phyloP scores from a whole-genome alignment of 1,140 invertebrate genomes.

The Brachionus paranguensis region DNA sequence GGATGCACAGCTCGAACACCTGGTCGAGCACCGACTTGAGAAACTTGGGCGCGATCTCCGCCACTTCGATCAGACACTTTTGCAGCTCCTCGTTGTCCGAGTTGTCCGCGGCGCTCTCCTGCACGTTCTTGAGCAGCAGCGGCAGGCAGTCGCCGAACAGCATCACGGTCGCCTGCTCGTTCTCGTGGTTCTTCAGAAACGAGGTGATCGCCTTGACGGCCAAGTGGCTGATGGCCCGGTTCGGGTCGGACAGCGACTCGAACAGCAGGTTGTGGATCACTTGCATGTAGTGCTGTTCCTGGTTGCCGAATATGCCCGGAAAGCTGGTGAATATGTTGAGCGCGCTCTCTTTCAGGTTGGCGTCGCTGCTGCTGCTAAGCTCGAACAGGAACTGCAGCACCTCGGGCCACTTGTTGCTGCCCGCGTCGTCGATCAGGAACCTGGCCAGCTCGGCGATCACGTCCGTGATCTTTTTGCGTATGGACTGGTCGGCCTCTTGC shows the following conservation, averaged over 20 bases:
- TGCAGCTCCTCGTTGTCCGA: slow-evolving; percentile 78
- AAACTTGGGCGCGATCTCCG: slow-evolving; percentile 85
- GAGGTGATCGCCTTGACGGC: slow-evolving; percentile 29
- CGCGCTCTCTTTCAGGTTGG: slow-evolving; percentile 81
- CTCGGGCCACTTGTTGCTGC: slow-evolving; percentile 92
- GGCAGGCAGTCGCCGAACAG: slow-evolving; percentile 40
- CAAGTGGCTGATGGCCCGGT: slow-evolving; percentile 56
- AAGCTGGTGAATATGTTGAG: slow-evolving; percentile 88
- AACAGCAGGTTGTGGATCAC: slow-evolving; percentile 89
- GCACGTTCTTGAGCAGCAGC: slow-evolving; percentile 14
- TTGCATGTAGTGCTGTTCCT: slow-evolving; percentile 80
- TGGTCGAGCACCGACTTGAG: slow-evolving; percentile 73
- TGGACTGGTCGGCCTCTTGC: slow-evolving; percentile 65
- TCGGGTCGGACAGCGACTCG: slow-evolving; percentile 67
- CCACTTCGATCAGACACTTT: slow-evolving; percentile 84
- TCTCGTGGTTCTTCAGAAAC: slow-evolving; percentile 35
- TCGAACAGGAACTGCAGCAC: slow-evolving; percentile 92
- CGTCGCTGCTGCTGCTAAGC: slow-evolving; percentile 73
- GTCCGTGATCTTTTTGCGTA: slow-evolving; percentile 87
- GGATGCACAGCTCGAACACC: slow-evolving; percentile 77
- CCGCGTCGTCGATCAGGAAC: slow-evolving; percentile 91
- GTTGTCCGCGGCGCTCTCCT: background rate
- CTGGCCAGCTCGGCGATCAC: slow-evolving; percentile 85
- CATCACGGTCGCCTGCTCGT: slow-evolving; percentile 8
- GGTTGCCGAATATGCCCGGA: slow-evolving; percentile 91